phyloP scores from a whole-genome alignment of 1,140 invertebrate genomes.

The Battus philenor region DNA sequence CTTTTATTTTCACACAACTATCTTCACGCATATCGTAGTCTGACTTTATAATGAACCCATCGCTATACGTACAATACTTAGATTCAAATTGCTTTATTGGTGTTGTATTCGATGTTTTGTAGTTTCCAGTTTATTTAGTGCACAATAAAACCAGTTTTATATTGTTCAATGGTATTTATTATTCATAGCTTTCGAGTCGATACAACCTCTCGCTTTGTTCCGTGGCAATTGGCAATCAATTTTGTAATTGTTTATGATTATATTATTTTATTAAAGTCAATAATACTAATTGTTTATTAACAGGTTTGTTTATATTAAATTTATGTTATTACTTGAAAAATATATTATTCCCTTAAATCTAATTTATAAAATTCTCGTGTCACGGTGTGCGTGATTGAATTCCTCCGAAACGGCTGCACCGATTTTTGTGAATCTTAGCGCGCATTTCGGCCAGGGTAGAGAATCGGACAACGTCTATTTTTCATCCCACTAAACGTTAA shows the following conservation, averaged over 20 bases:
- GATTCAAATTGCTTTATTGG: conserved; percentile 13
- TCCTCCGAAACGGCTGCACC: too few species aligned
- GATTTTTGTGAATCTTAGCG: too few species aligned
- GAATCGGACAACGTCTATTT: too few species aligned
- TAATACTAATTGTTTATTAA: too few species aligned
- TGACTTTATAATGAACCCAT: conserved; percentile 13
- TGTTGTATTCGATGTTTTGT: conserved; percentile 9
- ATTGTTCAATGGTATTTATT: conserved; percentile 10
- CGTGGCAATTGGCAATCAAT: not conserved
- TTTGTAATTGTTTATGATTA: not conserved
- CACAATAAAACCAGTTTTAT: conserved; percentile 5
- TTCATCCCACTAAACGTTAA: too few species aligned
- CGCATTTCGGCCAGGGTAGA: too few species aligned
- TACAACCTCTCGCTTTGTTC: not conserved
- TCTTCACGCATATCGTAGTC: not conserved
- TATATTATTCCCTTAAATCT: too few species aligned
- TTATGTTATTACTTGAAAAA: too few species aligned
- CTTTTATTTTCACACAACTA: conserved; percentile 8
- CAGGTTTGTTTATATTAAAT: too few species aligned
- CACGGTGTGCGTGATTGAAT: too few species aligned
- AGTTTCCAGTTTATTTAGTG: conserved; percentile 11
- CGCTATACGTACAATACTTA: conserved; percentile 10
- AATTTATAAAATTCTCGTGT: too few species aligned
- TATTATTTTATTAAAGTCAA: too few species aligned
- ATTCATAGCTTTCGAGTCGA: not conserved